Evolutionary conservation across 2,888 invertebrate species (phyloP).

Genomic region (Thyatira batis): DNA sequence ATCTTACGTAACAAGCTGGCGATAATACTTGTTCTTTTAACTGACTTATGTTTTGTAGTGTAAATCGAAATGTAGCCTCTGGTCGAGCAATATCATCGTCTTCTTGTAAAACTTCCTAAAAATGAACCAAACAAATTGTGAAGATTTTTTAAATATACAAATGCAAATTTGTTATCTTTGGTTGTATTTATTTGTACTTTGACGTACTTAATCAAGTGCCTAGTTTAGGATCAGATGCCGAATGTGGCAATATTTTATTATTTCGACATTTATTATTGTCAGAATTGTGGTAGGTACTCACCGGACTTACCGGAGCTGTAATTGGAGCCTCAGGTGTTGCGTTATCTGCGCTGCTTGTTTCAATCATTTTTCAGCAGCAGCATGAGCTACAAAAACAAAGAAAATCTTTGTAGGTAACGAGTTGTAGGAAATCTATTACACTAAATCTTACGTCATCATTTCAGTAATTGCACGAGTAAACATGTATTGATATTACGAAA

Average conservation of each 20-base stretch:
- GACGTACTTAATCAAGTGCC: too few species aligned
- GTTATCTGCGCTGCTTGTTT: conserved; percentile 63
- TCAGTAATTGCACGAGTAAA: neutral
- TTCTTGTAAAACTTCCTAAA: conserved; percentile 77
- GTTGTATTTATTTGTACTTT: too few species aligned
- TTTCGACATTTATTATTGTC: neutral
- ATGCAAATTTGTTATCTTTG: too few species aligned
- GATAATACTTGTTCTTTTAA: conserved; percentile 92
- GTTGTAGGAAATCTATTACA: conserved; percentile 1
- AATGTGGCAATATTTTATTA: too few species aligned
- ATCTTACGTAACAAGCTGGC: conserved; percentile 94
- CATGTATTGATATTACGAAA: conserved; percentile 3
- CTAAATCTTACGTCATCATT: neutral
- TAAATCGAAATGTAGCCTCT: conserved; percentile 95
- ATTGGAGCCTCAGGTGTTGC: conserved; percentile 43
- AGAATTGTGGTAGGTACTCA: conserved; percentile 22
- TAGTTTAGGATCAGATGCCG: neutral
- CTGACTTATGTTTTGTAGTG: conserved; percentile 93
- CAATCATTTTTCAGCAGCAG: conserved; percentile 65
- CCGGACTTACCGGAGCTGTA: conserved; percentile 35
- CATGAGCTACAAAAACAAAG: conserved; percentile 31
- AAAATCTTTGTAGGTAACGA: conserved; percentile 18
- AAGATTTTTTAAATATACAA: too few species aligned
- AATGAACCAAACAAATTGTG: too few species aligned
- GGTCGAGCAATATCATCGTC: conserved; percentile 92